phyloP scores from a whole-genome alignment of 1,140 invertebrate genomes.

The Trichonephila clavata region DNA sequence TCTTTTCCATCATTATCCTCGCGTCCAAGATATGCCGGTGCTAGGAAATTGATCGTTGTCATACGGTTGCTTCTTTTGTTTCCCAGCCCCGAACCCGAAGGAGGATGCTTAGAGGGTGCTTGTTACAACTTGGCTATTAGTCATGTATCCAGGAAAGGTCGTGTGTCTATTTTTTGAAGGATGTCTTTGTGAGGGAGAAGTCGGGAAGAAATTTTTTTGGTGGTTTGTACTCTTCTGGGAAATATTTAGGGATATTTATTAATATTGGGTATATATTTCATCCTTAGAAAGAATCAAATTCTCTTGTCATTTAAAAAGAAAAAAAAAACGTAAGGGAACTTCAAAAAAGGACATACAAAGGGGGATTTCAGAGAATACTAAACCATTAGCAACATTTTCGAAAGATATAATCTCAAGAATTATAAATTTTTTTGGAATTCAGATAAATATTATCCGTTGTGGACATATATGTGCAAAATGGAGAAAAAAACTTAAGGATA shows the following conservation, averaged over 20 bases:
- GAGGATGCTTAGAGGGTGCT: background rate
- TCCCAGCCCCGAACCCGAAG: background rate
- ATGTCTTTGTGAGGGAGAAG: background rate
- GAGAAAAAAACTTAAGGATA: too few species aligned
- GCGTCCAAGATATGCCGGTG: background rate
- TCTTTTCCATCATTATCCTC: conserved; percentile 1
- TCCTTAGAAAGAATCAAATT: too few species aligned
- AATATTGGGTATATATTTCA: background rate
- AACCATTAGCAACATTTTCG: too few species aligned
- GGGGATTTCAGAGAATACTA: too few species aligned
- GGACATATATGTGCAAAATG: too few species aligned
- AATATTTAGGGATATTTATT: background rate
- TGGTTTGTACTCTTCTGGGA: background rate
- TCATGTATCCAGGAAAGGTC: background rate
- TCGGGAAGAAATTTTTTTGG: background rate
- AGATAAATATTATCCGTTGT: too few species aligned
- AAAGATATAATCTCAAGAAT: too few species aligned
- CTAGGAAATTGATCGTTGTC: conserved; percentile 13
- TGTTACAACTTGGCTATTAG: conserved; percentile 34
- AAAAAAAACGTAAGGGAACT: too few species aligned
- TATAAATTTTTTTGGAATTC: too few species aligned
- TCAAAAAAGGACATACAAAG: too few species aligned
- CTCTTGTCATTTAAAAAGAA: too few species aligned
- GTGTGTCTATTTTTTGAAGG: background rate
- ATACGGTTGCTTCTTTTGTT: conserved; percentile 24